A percentile compares a stretch with the other conserved stretches of the same genome.
Conservation (phyloP, 2,113 vertebrate genomes). For the Myiozetetes cayanensis region DNA sequence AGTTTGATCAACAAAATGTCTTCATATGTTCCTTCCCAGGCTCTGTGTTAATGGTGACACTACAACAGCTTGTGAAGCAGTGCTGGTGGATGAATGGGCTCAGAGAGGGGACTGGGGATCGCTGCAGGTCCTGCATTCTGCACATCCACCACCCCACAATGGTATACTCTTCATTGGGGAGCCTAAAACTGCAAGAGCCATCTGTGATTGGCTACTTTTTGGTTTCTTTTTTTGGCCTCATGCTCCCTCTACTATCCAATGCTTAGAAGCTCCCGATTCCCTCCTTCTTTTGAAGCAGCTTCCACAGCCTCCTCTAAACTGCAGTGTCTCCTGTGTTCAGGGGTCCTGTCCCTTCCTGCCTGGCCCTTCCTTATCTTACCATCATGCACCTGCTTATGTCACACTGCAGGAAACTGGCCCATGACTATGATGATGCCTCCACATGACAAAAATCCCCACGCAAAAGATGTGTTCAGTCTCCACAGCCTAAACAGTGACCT, state of each 20-base stretch:
- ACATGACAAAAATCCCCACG: neutral
- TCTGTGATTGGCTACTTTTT: neutral
- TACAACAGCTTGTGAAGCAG: neutral
- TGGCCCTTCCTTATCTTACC: neutral
- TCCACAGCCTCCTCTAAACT: neutral
- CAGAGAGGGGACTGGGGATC: accelerated
- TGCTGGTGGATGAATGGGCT: neutral
- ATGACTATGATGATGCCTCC: neutral
- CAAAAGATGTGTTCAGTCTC: neutral
- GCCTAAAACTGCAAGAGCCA: neutral
- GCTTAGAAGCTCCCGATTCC: neutral
- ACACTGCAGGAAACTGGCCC: neutral
- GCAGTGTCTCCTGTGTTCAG: neutral
- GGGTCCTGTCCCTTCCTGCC: neutral
- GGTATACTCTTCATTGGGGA: neutral
- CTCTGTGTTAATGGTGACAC: neutral
- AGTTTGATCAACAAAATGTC: neutral
- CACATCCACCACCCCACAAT: neutral
- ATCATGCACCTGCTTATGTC: neutral
- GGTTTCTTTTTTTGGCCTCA: neutral
- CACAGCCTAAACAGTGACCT: neutral
- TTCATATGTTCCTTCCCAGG: neutral
- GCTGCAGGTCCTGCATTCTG: neutral
- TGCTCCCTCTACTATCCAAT: accelerated
- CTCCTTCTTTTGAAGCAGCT: neutral